A percentile compares a stretch with the other conserved stretches of the same genome.
Evolutionary conservation across 92 coral and sea anemone genomes (phyloP).

Genomic region (Porites cylindrica): DNA sequence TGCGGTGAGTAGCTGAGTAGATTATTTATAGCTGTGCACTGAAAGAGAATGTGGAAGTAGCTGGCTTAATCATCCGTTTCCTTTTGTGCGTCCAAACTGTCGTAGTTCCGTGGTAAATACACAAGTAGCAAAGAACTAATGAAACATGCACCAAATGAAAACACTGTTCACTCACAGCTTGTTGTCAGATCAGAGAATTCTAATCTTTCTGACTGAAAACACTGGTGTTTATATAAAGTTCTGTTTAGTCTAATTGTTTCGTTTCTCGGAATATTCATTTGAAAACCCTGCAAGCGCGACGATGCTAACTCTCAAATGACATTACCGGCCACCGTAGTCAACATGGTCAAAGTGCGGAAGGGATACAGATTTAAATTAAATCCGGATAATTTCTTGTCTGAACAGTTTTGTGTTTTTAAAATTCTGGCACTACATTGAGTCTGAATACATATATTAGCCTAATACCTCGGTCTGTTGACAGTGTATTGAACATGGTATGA

Average conservation of each 20-base stretch:
- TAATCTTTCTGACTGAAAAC: not conserved
- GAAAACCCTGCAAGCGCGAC: not conserved
- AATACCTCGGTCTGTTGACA: not conserved
- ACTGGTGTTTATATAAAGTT: not conserved
- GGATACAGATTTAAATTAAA: not conserved
- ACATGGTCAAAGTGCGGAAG: constrained; percentile 2
- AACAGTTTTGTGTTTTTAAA: not conserved
- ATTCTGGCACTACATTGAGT: constrained; percentile 1
- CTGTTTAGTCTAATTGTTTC: not conserved
- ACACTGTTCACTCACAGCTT: not conserved
- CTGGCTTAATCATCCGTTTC: not conserved
- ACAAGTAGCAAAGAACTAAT: not conserved
- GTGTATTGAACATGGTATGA: not conserved
- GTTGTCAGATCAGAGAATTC: not conserved
- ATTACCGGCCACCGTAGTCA: not conserved
- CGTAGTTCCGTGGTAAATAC: constrained; percentile 4
- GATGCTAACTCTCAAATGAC: not conserved
- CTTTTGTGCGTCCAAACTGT: not conserved
- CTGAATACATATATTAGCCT: not conserved
- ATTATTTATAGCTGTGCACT: not conserved
- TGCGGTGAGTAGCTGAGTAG: not conserved
- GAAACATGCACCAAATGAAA: not conserved
- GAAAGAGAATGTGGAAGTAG: not conserved
- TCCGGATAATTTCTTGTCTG: not conserved
- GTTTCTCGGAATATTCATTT: not conserved